These are phyloP conservation scores for Hydroisotoma schaefferi DNA, from an alignment of 2,888 invertebrate species.

Conservation along the genomic window DNA sequence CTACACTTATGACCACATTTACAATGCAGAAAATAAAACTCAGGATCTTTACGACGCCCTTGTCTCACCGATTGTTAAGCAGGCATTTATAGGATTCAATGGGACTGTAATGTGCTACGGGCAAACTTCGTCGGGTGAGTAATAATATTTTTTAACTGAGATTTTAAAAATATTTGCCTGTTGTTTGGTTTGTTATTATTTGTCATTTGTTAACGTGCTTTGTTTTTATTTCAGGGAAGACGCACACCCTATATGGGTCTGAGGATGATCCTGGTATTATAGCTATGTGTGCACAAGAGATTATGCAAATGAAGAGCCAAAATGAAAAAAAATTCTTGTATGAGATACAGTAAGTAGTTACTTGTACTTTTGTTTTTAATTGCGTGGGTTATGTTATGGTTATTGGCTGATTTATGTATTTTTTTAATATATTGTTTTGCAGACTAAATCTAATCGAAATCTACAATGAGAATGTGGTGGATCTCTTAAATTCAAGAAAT, in stretches of 20 bases:
- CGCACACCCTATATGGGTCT: slow-evolving; percentile 77
- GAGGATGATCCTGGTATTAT: slow-evolving; percentile 69
- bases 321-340: slow-evolving; percentile 21
- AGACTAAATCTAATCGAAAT: slow-evolving; percentile 84
- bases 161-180: slow-evolving; percentile 6
- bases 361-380: neutral
- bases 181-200: slow-evolving; percentile 1
- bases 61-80: slow-evolving; percentile 68
- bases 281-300: slow-evolving; percentile 65
- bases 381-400: neutral
- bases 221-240: slow-evolving; percentile 58
- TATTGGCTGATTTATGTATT: neutral
- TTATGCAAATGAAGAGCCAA: slow-evolving; percentile 50
- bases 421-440: slow-evolving; percentile 18
- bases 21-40: slow-evolving; percentile 61
- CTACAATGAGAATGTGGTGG: slow-evolving; percentile 78
- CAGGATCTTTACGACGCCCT: slow-evolving; percentile 64
- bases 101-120: slow-evolving; percentile 90
- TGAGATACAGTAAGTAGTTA: slow-evolving; percentile 33
- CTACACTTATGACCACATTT: slow-evolving; percentile 67
- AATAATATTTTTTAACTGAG: neutral
- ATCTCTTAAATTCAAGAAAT: slow-evolving; percentile 66
- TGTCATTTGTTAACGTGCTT: neutral
- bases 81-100: slow-evolving; percentile 70
- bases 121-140: slow-evolving; percentile 76